Conservation (phyloP, 2,888 invertebrate genomes). For the Orthosia incerta region DNA sequence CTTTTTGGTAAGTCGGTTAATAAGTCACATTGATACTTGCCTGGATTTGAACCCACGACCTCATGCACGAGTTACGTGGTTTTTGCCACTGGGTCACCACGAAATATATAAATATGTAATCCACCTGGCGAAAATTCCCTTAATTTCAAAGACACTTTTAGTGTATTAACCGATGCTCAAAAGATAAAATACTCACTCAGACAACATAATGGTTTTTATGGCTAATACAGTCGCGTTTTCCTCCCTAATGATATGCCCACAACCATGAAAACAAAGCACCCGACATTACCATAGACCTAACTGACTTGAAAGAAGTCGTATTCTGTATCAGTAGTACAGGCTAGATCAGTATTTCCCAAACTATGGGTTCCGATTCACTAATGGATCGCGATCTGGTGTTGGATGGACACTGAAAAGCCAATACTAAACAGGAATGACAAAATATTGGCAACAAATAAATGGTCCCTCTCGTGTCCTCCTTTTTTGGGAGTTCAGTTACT, state of each 20-base stretch:
- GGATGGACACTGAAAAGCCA: no score
- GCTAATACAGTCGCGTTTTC: constrained; percentile 27
- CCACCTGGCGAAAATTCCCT: neutral
- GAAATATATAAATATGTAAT: neutral
- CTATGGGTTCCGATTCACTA: no score
- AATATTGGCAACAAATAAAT: no score
- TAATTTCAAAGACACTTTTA: neutral
- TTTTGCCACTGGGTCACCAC: no score
- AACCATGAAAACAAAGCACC: constrained; percentile 44
- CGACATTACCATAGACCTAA: constrained; percentile 34
- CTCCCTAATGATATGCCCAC: constrained; percentile 29
- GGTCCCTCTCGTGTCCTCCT: no score
- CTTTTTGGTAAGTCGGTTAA: no score
- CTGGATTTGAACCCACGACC: no score
- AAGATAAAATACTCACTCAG: neutral
- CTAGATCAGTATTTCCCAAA: neutral
- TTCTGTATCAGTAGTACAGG: constrained; percentile 20
- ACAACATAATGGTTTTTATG: constrained; percentile 12
- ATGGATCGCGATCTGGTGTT: no score
- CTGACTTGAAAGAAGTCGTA: constrained; percentile 26
- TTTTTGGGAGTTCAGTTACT: no score
- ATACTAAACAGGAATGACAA: no score
- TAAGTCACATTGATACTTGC: no score
- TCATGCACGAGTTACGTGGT: no score
- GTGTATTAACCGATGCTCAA: neutral